Conservation (phyloP, 2,797 vertebrate genomes). For the Tapirus indicus region DNA sequence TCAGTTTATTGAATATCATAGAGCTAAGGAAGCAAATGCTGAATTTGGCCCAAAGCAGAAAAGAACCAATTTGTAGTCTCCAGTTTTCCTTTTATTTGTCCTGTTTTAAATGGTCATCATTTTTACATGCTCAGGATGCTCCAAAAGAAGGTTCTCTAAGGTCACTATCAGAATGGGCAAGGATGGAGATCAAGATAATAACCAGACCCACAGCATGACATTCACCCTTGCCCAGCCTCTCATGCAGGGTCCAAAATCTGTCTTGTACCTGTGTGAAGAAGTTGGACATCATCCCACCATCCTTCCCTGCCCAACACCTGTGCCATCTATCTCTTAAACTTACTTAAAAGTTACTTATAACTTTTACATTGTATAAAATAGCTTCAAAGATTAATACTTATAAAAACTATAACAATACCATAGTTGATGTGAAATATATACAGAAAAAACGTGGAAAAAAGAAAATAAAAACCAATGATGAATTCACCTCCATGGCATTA, state of each 20-base stretch:
- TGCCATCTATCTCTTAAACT: neutral
- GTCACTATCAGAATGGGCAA: neutral
- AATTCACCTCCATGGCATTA: neutral
- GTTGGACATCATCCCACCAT: neutral
- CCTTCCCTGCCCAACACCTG: neutral
- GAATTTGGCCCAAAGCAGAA: neutral
- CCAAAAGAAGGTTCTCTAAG: neutral
- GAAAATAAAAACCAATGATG: neutral
- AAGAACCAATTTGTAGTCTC: neutral
- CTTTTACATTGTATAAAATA: neutral
- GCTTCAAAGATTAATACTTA: neutral
- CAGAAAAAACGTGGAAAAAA: neutral
- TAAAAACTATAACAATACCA: neutral
- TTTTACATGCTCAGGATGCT: neutral
- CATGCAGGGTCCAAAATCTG: neutral
- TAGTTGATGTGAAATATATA: neutral
- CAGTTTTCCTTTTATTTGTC: neutral
- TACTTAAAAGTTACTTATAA: neutral
- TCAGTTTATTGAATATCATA: neutral
- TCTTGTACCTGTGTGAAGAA: neutral
- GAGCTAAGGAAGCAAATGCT: neutral
- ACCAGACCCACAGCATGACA: neutral
- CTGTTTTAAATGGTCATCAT: neutral
- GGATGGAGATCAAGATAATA: neutral
- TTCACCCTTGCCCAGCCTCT: neutral